Evolutionary conservation across 2,888 invertebrate species (phyloP), one percentile per base, ranked within the genome.

Genomic region (Nemotelus pantherinus): DNA sequence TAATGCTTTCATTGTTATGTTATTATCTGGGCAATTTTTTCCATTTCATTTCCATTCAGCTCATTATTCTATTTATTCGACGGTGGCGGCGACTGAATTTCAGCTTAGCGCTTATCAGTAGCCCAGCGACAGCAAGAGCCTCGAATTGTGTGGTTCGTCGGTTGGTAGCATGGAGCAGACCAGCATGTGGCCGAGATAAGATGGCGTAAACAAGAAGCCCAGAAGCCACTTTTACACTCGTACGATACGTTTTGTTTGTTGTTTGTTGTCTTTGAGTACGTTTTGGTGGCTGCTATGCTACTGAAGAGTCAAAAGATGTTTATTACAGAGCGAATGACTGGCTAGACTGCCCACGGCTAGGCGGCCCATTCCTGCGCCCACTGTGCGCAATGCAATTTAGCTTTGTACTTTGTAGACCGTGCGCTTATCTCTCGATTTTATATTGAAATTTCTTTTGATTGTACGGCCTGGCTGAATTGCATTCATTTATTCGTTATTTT

Each of bases 151-250:
- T 5, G 25, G 25, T 25, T 25, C 25, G 25, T 70, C 53, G 55
- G 43, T 53, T 41, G 6, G 25, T 25, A 25, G 25, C 25, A n/a
- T 60, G 48, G 60, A 39, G 60, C 41, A 41, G 48, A 60, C 41
- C 60, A 74, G 74, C 74, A 60, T 74, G 60, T 60, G 74, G 72
- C 58, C 5, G 39, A 70, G 74, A 74, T 74, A 74, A 74, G 74
- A 63, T 63, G 60, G 74, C 74, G 74, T 74, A 74, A 74, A 74
- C 74, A 60, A 74, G 74, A 63, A 74, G 60, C 48, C 60, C 48
- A 41, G 41, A 70, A 70, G 41, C 55, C 41, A 53, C 9, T n/a
- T 53, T 41, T 43, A 10, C 53, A 7, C 7, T n/a, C 43, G 55
- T 55, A 55, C 55, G 41, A 55, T 44, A 43, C 70, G 3, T 41